Conservation (phyloP, 2,888 invertebrate genomes). For the Myopa tessellatipennis region DNA sequence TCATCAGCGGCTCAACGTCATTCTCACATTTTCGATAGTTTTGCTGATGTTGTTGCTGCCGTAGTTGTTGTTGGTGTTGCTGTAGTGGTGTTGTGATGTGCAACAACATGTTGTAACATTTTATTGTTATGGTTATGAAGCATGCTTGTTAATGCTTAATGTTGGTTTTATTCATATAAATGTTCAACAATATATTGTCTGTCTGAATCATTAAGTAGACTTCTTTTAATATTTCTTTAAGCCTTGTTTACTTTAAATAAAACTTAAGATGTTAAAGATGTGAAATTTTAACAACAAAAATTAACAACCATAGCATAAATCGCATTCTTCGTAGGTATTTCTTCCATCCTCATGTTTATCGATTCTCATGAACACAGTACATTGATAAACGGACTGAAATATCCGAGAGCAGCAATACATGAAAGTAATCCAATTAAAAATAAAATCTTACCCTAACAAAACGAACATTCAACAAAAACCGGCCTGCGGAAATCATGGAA, state of each 20-base stretch:
- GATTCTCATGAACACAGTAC: too few species aligned
- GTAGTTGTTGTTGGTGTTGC: constrained; percentile 1
- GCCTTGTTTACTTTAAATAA: too few species aligned
- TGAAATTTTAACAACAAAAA: too few species aligned
- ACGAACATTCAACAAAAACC: neutral
- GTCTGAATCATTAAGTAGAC: too few species aligned
- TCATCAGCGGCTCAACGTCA: neutral
- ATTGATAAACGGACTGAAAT: neutral
- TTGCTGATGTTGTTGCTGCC: neutral
- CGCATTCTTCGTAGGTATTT: too few species aligned
- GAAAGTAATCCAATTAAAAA: constrained; percentile 18
- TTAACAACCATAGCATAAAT: too few species aligned
- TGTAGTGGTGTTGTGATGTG: too few species aligned
- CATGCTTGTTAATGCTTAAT: constrained; percentile 21
- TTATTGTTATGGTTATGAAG: constrained; percentile 36
- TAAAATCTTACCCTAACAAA: constrained; percentile 1
- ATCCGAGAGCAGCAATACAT: neutral
- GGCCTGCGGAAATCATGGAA: constrained; percentile 11
- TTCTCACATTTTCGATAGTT: neutral
- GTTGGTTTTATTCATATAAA: constrained; percentile 26
- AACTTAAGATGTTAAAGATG: too few species aligned
- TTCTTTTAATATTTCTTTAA: too few species aligned
- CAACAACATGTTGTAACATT: constrained; percentile 29
- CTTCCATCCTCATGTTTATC: too few species aligned
- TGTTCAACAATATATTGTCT: too few species aligned